phyloP scores from a whole-genome alignment of 2,797 vertebrate species.

The Chaetodon trifasciatus region DNA sequence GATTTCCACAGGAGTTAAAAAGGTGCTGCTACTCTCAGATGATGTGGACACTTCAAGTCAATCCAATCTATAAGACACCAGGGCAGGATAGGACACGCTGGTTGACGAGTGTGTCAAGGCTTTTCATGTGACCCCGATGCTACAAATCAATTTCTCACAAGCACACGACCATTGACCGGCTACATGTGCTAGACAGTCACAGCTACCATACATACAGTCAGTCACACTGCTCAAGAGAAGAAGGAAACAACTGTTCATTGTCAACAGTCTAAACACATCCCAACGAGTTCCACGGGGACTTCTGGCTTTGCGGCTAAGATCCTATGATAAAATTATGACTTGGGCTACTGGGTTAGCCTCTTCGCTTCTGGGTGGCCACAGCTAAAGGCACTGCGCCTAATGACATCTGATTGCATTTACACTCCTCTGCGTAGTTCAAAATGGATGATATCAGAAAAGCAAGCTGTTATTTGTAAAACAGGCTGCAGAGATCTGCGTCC shows the following conservation, averaged over 20 bases:
- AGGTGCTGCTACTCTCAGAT: background rate
- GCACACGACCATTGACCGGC: conserved; percentile 10
- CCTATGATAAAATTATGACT: conserved; percentile 73
- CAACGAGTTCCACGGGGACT: conserved; percentile 65
- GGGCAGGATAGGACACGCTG: background rate
- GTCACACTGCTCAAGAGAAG: conserved; percentile 22
- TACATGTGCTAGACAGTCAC: conserved; percentile 20
- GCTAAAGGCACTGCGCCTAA: conserved; percentile 46
- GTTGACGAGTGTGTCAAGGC: background rate
- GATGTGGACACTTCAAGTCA: background rate
- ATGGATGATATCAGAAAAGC: conserved; percentile 64
- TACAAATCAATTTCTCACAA: background rate
- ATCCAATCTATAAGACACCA: background rate
- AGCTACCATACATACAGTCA: conserved; percentile 23
- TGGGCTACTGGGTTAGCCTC: conserved; percentile 73
- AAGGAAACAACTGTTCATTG: conserved; percentile 67
- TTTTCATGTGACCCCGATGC: background rate
- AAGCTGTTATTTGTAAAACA: conserved; percentile 51
- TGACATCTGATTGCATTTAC: conserved; percentile 79
- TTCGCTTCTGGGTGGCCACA: conserved; percentile 81
- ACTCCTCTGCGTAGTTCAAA: conserved; percentile 52
- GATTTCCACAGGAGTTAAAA: no score
- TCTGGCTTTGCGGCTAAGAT: conserved; percentile 71
- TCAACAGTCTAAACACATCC: conserved; percentile 55
- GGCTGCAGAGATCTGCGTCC: conserved; percentile 20